These are phyloP conservation scores for Rachycentron canadum DNA, from an alignment of 2,797 vertebrate species.

Conservation along the genomic window DNA sequence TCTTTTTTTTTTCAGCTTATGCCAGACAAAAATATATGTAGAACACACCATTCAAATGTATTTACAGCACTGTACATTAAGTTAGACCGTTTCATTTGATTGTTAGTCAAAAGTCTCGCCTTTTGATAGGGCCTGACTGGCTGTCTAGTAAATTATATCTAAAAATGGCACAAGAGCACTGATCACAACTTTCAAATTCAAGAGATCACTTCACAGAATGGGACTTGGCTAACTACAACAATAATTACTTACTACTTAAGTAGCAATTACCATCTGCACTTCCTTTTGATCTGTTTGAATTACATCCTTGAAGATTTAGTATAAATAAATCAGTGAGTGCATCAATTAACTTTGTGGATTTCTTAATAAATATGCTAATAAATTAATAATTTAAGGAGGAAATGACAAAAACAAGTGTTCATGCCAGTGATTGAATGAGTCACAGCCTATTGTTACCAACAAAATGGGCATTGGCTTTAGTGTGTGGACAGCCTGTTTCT, in stretches of 20 bases:
- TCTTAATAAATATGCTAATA: conserved; percentile 85
- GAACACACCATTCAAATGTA: conserved; percentile 88
- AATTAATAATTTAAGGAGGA: conserved; percentile 84
- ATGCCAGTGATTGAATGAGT: conserved; percentile 78
- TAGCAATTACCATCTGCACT: conserved; percentile 68
- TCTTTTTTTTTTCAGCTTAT: conserved; percentile 75
- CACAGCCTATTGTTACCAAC: conserved; percentile 78
- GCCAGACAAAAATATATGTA: conserved; percentile 85
- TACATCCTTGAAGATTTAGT: conserved; percentile 63
- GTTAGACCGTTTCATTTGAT: conserved; percentile 79
- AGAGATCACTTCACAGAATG: conserved; percentile 85
- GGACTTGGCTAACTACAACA: conserved; percentile 81
- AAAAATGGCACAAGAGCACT: conserved; percentile 86
- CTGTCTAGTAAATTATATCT: conserved; percentile 77
- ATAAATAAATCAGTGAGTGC: conserved; percentile 78
- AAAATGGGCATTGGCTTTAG: conserved; percentile 77
- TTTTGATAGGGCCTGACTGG: conserved; percentile 70
- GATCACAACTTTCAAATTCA: conserved; percentile 84
- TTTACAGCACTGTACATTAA: conserved; percentile 90
- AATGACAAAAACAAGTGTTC: conserved; percentile 79
- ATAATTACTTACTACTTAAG: conserved; percentile 73
- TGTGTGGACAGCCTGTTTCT: conserved; percentile 85
- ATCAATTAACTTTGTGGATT: conserved; percentile 75
- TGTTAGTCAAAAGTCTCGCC: conserved; percentile 75
- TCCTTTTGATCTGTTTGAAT: conserved; percentile 68